phyloP scores from a whole-genome alignment of 2,888 invertebrate species.

The Alentia gelatinosa region DNA sequence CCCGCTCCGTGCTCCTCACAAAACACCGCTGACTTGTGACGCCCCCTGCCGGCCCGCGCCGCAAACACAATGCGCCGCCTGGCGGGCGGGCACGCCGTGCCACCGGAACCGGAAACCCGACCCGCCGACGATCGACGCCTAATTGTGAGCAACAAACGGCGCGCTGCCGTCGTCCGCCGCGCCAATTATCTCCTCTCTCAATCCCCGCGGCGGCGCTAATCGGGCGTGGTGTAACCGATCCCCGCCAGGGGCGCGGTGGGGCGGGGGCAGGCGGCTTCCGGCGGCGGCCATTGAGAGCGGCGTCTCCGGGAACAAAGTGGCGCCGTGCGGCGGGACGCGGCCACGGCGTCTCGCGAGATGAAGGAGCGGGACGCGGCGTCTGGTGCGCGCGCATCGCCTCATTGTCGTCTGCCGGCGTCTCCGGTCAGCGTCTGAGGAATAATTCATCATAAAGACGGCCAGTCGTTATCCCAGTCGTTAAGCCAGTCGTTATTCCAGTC shows the following conservation, averaged over 20 bases:
- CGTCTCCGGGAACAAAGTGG: neutral
- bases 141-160: neutral
- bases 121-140: neutral
- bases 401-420: neutral
- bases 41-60: neutral
- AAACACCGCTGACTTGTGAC: too few relatives aligned
- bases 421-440: too few relatives aligned
- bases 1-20: too few relatives aligned
- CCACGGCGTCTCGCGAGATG: too few relatives aligned
- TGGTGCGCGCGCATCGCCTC: neutral
- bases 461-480: too few relatives aligned
- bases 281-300: neutral
- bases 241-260: neutral
- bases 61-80: neutral
- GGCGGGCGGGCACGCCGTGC: neutral
- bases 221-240: neutral
- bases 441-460: too few relatives aligned
- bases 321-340: too few relatives aligned
- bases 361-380: too few relatives aligned
- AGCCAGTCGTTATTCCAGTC: too few relatives aligned
- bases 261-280: neutral
- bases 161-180: neutral
- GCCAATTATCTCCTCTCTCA: constrained; percentile 1
- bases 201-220: neutral
- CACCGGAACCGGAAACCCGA: neutral